Evolutionary conservation across 2,797 vertebrate species (phyloP).

Genomic region (Malurus splendens): DNA sequence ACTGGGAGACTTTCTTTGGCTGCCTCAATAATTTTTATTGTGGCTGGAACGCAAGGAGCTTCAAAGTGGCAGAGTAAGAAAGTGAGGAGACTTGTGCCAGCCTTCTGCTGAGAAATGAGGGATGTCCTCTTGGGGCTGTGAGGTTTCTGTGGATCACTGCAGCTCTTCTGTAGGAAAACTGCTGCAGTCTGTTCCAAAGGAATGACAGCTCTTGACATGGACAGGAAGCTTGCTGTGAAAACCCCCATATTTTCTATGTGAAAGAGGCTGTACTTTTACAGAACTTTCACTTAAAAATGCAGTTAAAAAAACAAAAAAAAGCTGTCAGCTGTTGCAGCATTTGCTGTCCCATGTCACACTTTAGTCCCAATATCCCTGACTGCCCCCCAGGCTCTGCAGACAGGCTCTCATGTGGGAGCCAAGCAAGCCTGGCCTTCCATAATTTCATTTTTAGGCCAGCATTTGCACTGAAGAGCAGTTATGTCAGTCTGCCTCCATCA

Average conservation of each 20-base stretch:
- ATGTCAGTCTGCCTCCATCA: not conserved
- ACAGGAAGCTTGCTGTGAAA: not conserved
- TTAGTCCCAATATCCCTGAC: not conserved
- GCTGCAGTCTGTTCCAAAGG: not conserved
- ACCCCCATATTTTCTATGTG: not conserved
- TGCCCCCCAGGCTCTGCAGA: not conserved
- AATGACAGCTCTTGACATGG: not conserved
- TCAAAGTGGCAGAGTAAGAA: not conserved
- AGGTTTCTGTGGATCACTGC: not conserved
- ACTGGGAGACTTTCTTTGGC: not conserved
- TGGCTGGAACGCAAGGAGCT: not conserved
- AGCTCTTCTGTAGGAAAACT: not conserved
- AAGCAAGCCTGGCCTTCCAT: not conserved
- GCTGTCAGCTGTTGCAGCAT: not conserved
- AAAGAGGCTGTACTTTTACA: not conserved
- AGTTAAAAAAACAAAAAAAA: not conserved
- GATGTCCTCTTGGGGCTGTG: not conserved
- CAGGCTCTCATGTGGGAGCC: accelerated
- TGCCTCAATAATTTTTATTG: not conserved
- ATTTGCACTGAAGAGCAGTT: not conserved
- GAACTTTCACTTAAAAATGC: not conserved
- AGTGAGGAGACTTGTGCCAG: not conserved
- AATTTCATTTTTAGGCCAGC: not conserved
- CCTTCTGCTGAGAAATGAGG: not conserved
- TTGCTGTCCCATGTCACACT: not conserved